Conservation (phyloP, 2,888 invertebrate genomes). For the Sceliomorpha sp. region DNA sequence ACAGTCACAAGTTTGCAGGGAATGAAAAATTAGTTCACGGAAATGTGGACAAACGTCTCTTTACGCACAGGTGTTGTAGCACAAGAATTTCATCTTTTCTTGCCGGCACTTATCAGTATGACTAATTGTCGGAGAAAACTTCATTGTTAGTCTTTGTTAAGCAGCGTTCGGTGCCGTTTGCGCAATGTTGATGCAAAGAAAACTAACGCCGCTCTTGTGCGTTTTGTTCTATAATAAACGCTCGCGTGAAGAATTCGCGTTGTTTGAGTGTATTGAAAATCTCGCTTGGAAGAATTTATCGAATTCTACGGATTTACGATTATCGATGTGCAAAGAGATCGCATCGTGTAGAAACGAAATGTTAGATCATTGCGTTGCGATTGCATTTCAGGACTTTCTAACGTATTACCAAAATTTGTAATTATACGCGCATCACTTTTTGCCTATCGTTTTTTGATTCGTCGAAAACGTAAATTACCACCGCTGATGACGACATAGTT, state of each 20-base stretch:
- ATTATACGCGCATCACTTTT: no score
- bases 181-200: slow-evolving; percentile 5
- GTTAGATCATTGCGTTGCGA: slow-evolving; percentile 45
- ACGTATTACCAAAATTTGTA: slow-evolving; percentile 20
- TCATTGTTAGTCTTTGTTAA: background rate
- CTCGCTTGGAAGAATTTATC: no score
- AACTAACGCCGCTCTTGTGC: no score
- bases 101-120: slow-evolving; percentile 10
- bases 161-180: slow-evolving; percentile 24
- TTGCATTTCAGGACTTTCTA: slow-evolving; percentile 41
- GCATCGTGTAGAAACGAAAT: slow-evolving; percentile 26
- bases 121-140: slow-evolving; percentile 31
- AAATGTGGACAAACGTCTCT: slow-evolving; percentile 14
- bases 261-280: no score
- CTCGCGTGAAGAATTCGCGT: no score
- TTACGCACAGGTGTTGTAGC: slow-evolving; percentile 36
- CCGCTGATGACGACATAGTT: no score
- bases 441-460: no score
- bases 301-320: no score
- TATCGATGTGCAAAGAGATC: no score
- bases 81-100: slow-evolving; percentile 18
- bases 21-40: slow-evolving; percentile 41
- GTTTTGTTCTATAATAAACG: no score
- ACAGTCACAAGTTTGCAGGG: slow-evolving; percentile 19
- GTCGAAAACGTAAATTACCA: no score